Evolutionary conservation across 2,797 vertebrate genomes (phyloP), one percentile per base, ranked within the genome.

Genomic region (Pterois miles): DNA sequence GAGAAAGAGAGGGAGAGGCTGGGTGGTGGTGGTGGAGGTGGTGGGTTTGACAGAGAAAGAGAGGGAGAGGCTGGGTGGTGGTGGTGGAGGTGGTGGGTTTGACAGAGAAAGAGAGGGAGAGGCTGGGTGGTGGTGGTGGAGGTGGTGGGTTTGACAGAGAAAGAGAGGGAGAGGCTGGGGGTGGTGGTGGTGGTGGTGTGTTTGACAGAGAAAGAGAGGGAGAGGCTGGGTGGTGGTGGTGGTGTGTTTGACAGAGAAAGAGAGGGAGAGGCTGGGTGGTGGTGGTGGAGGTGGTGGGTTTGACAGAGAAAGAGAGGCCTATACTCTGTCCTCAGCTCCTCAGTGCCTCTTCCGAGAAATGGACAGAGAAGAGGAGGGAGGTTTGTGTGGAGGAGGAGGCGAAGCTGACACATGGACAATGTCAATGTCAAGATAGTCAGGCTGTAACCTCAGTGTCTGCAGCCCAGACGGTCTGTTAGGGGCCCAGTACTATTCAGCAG

Each of bases 321-420:
- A 78, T 50, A 64, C 64, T 83, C 71, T 80, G 82, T 92, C 78
- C 83, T 71, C 75, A 78, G 46, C 52, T 75, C 74, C 52, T 71
- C 36, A 66, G 88, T 57, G 82, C 74, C 79, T 83, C 85, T 92
- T 92, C 88, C 80, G 69, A 93, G 88, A 92, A 93, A 74, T 60
- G 40, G 76, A 74, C 71, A 65, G 57, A 70, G 65, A 64, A 73
- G 60, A 60, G 54, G 74, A 71, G 65, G 34, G 57, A 43, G 14
- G 52, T 54, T 38, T 71, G 72, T 48, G 20, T 56, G 82, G 65
- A 46, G 73, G 72, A 73, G 76, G 67, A 56, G 56, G 6, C 60
- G 64, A 60, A 48, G 53, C 76, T 68, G 78, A 83, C 81, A 86
- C 67, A 81, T 84, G 90, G 87, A 88, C 86, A 88, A 77, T 74